phyloP scores from a whole-genome alignment of 1,140 invertebrate genomes.

The Oncopeltus fasciatus region DNA sequence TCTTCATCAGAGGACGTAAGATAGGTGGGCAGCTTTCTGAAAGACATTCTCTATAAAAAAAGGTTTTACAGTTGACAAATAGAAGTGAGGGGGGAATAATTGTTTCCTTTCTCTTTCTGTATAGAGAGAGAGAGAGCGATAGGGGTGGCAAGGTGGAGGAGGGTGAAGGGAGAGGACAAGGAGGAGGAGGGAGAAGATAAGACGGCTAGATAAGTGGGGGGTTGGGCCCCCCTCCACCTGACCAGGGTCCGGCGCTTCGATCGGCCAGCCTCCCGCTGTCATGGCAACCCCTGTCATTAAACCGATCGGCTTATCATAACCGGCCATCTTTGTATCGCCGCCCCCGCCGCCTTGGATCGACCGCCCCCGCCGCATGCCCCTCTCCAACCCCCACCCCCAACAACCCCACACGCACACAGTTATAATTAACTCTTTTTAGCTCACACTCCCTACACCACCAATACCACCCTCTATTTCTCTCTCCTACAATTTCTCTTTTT shows the following conservation, averaged over 20 bases:
- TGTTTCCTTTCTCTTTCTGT: no score
- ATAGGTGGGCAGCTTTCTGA: no score
- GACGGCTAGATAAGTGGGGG: neutral
- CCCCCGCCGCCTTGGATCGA: neutral
- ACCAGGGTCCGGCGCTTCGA: conserved; percentile 25
- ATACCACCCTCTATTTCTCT: neutral
- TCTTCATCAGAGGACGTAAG: no score
- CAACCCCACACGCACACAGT: neutral
- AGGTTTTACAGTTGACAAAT: no score
- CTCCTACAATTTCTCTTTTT: neutral
- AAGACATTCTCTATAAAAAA: no score
- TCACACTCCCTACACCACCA: neutral
- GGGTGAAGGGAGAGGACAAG: neutral
- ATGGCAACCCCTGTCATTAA: conserved; percentile 35
- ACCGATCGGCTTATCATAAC: conserved; percentile 37
- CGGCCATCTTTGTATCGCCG: conserved; percentile 33
- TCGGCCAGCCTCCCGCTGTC: conserved; percentile 32
- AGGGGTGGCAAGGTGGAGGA: neutral
- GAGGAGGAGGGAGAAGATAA: neutral
- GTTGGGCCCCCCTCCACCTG: conserved; percentile 13
- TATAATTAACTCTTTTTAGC: neutral
- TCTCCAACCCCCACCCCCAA: neutral
- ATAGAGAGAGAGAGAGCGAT: no score
- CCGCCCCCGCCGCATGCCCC: neutral
- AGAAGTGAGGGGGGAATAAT: no score